Percentiles rank a stretch among this genome's conserved stretches.
Conservation (phyloP, 1,140 invertebrate genomes). For the Diuraphis noxia region DNA sequence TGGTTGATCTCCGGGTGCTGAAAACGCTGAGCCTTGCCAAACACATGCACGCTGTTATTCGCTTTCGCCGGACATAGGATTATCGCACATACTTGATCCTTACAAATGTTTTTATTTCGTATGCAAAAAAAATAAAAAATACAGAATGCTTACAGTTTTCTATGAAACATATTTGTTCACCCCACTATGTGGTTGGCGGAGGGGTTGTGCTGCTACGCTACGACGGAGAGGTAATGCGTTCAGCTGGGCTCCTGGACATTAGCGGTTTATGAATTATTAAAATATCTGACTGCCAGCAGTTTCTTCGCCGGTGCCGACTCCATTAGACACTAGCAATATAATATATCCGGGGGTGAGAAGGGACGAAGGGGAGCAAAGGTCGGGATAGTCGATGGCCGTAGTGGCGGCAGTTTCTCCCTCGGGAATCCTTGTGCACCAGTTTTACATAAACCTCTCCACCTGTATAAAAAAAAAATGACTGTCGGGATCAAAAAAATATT, state of each 20-base stretch:
- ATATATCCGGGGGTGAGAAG: constrained; percentile 12
- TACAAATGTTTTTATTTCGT: constrained; percentile 38
- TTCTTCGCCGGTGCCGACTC: constrained; percentile 33
- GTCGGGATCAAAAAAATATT: constrained; percentile 36
- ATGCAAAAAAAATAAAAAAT: not conserved
- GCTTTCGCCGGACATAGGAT: constrained; percentile 2
- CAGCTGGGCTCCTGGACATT: constrained; percentile 49
- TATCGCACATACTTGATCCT: constrained; percentile 16
- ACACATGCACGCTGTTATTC: not conserved
- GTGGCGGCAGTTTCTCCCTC: constrained; percentile 19
- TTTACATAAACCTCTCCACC: constrained; percentile 45
- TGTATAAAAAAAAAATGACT: not conserved
- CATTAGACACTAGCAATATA: constrained; percentile 48
- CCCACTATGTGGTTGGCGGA: not conserved
- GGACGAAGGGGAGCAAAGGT: not conserved
- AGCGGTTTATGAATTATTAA: constrained; percentile 54
- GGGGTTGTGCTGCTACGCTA: not conserved
- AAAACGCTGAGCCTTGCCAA: not conserved
- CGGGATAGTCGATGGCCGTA: constrained; percentile 12
- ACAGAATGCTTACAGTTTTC: not conserved
- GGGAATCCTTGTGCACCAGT: constrained; percentile 11
- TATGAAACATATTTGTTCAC: not conserved
- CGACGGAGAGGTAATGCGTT: constrained; percentile 40
- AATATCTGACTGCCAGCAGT: constrained; percentile 40
- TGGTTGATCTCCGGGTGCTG: not conserved